phyloP scores from a whole-genome alignment of 2,888 invertebrate species.

The Molanna angustata region DNA sequence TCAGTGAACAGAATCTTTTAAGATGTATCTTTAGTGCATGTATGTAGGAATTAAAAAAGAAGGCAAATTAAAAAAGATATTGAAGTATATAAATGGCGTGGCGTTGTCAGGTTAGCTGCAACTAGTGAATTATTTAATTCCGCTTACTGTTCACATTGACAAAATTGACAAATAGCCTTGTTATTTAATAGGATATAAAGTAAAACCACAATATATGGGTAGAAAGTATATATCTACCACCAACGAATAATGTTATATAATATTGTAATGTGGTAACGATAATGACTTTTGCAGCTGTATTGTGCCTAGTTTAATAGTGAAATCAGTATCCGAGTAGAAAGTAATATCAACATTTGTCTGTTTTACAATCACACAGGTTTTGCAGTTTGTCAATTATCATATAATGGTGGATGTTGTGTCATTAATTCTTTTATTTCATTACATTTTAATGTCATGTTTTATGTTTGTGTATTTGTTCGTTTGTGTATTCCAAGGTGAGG shows the following conservation, averaged over 20 bases:
- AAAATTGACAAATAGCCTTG: conserved; percentile 22
- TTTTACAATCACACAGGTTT: conserved; percentile 28
- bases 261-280: no score
- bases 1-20: conserved; percentile 18
- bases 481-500: conserved; percentile 41
- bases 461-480: no score
- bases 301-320: conserved; percentile 59
- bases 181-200: conserved; percentile 13
- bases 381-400: conserved; percentile 32
- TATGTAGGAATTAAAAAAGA: conserved; percentile 27
- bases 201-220: conserved; percentile 36
- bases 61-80: no score
- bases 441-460: conserved; percentile 38
- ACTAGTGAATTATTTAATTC: conserved; percentile 21
- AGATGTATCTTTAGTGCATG: conserved; percentile 30
- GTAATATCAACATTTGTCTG: conserved; percentile 26
- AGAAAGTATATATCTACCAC: conserved; percentile 51
- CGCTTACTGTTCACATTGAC: conserved; percentile 27
- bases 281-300: conserved; percentile 59
- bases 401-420: conserved; percentile 22
- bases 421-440: conserved; percentile 43
- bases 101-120: conserved; percentile 29
- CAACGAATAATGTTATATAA: no score
- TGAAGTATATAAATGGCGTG: conserved; percentile 16
- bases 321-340: conserved; percentile 45